These are phyloP conservation scores for Myzus persicae DNA, from an alignment of 1,140 invertebrate genomes.

Conservation along the genomic window DNA sequence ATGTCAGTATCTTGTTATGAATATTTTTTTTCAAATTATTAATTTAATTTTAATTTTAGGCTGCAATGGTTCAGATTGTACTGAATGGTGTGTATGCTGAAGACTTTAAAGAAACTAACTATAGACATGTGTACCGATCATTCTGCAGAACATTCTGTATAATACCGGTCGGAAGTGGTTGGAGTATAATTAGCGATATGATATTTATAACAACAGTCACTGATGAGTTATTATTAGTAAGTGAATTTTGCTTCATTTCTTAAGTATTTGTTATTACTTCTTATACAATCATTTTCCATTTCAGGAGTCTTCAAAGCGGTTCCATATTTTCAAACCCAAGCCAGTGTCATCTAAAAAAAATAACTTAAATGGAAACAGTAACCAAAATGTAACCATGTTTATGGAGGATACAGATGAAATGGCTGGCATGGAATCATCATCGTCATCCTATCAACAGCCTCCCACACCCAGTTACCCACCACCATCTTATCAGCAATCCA, in stretches of 20 bases:
- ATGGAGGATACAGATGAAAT: constrained; percentile 50
- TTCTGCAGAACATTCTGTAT: constrained; percentile 39
- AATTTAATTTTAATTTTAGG: constrained; percentile 15
- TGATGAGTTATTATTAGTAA: constrained; percentile 39
- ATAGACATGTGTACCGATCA: neutral
- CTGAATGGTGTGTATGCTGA: constrained; percentile 48
- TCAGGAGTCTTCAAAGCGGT: constrained; percentile 41
- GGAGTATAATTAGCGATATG: constrained; percentile 55
- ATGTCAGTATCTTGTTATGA: neutral
- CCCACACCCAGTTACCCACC: neutral
- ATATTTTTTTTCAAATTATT: neutral
- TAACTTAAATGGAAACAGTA: neutral
- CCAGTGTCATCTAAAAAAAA: neutral
- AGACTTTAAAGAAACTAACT: neutral
- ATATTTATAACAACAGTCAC: neutral
- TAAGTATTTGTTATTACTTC: neutral
- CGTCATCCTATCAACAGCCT: neutral
- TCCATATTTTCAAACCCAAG: neutral
- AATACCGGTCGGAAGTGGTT: constrained; percentile 1
- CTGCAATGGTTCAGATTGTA: constrained; percentile 35
- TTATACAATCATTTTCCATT: neutral
- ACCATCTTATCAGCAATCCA: neutral
- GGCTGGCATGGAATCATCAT: constrained; percentile 2
- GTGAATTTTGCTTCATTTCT: neutral
- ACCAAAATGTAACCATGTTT: constrained; percentile 30